Evolutionary conservation across 1,140 invertebrate genomes (phyloP), one percentile per base, ranked within the genome.

Genomic region (Pararge aegeria): DNA sequence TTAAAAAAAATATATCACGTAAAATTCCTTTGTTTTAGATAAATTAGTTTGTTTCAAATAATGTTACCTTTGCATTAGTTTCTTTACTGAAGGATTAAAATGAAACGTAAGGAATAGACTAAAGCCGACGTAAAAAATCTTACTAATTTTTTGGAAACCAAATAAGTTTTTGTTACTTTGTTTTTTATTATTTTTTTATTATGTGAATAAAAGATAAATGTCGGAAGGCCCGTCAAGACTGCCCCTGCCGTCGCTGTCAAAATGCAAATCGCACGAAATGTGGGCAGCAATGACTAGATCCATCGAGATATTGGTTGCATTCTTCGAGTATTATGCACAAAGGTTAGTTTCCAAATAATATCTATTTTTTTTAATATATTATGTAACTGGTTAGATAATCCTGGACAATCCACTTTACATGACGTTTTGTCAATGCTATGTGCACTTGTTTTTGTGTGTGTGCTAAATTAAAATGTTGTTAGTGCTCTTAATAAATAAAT

Each of bases 311-410:
- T 90, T 95, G 61, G 94, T 95, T 61, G 94, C 94, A 55, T 95
- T 95, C 91, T 94, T 95, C 91, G 94, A 95, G 78, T 95, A 95
- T 86, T 95, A 95, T 83, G 93, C 93, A 60, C 91, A 93, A 74
- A 94, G 94, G 94, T 95, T 12, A 46, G 42, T 46, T 46, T 16
- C 13, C 16, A 5, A 27, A 10, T n/a, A 4, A 10, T 12, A 12
- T 34, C 5, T 30, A 24, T 24, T 4, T 24, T 24, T 24, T 4
- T 24, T 7, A 4, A 24, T 24, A 7, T 24, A 4, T 24, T 24
- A 7, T 24, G 7, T 7, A 24, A 7, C 3, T 4, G 2, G 24
- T 24, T 24, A 2, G 24, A 7, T 4, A 24, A 7, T 24, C 2
- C 7, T 24, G 24, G 2, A 24, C 7, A 24, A 4, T 24, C n/a